phyloP scores from a whole-genome alignment of 53 echinoderm and acorn worm species.

The Holothuria scabra region DNA sequence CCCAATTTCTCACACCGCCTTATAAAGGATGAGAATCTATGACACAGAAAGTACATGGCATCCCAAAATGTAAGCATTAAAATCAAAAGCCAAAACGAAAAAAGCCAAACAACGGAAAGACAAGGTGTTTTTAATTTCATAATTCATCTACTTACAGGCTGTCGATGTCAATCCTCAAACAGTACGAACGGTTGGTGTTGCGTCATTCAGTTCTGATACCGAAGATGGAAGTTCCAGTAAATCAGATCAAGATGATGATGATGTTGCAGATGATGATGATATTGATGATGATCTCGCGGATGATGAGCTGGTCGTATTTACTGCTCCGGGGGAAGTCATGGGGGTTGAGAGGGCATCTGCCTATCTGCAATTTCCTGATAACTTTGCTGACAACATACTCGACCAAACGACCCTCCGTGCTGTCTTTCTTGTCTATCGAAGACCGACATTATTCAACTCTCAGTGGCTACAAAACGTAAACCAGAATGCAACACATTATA shows the following conservation, averaged over 20 bases:
- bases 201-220: conserved; percentile 5
- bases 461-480: conserved; percentile 21
- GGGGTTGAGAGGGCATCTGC: neutral
- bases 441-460: conserved; percentile 10
- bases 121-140: too few species aligned
- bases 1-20: too few species aligned
- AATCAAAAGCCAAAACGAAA: too few species aligned
- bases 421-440: conserved; percentile 29
- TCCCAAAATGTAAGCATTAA: too few species aligned
- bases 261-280: neutral
- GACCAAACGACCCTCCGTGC: conserved; percentile 17
- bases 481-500: neutral
- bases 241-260: neutral
- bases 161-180: neutral
- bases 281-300: neutral
- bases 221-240: too few species aligned
- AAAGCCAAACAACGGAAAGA: too few species aligned
- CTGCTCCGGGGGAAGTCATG: neutral
- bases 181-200: conserved; percentile 12
- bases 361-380: conserved; percentile 23
- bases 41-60: too few species aligned
- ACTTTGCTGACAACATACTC: conserved; percentile 4
- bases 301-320: conserved; percentile 20
- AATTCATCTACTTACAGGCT: neutral
- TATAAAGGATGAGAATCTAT: too few species aligned